These are phyloP conservation scores for Danio tinwini DNA, from an alignment of 2,797 vertebrate species.

Conservation along the genomic window DNA sequence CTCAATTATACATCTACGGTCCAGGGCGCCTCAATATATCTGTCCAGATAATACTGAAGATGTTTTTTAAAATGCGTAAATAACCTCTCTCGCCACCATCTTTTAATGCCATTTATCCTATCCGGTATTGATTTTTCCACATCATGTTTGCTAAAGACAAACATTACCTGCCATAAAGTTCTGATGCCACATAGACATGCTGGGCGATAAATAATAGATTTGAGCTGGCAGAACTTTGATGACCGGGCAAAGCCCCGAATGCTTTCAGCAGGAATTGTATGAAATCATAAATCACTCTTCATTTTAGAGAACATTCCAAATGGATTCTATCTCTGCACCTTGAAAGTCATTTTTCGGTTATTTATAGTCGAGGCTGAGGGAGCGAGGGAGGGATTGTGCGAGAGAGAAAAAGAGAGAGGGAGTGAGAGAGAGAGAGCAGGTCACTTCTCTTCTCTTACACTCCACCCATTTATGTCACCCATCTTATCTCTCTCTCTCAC, in stretches of 20 bases:
- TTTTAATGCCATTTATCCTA: constrained; percentile 70
- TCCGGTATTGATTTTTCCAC: constrained; percentile 78
- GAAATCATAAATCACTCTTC: constrained; percentile 86
- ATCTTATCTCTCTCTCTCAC: constrained; percentile 25
- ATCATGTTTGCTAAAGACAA: constrained; percentile 80
- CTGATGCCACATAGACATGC: constrained; percentile 77
- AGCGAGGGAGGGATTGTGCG: constrained; percentile 46
- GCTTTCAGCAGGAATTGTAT: constrained; percentile 86
- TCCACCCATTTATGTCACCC: constrained; percentile 41
- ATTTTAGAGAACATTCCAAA: constrained; percentile 88
- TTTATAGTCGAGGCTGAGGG: constrained; percentile 81
- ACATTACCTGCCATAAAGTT: constrained; percentile 80
- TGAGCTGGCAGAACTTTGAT: constrained; percentile 83
- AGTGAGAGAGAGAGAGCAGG: constrained; percentile 36
- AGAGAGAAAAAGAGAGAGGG: constrained; percentile 23
- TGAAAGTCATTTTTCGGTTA: constrained; percentile 87
- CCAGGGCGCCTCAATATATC: constrained; percentile 53
- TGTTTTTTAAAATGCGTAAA: constrained; percentile 66
- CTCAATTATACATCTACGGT: constrained; percentile 49
- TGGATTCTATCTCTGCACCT: constrained; percentile 85
- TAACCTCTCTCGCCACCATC: constrained; percentile 59
- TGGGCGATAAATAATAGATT: constrained; percentile 85
- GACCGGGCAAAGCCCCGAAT: constrained; percentile 82
- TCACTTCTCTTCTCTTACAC: constrained; percentile 39
- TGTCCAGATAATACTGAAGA: constrained; percentile 56